Conservation (phyloP, 2,113 vertebrate genomes). For the Thomomys bottae region DNA sequence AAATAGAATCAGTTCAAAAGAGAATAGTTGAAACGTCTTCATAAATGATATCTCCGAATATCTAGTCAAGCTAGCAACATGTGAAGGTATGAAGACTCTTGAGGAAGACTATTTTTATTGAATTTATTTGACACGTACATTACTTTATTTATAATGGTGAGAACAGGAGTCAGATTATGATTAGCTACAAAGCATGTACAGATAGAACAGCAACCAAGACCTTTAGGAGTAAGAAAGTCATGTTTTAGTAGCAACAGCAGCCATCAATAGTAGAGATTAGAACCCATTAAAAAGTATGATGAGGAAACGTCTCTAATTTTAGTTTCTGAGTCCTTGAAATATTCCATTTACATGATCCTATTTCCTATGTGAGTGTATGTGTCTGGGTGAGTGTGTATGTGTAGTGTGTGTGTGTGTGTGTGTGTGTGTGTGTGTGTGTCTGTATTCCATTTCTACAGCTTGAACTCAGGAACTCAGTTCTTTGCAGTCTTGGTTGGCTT, state of each 20-base stretch:
- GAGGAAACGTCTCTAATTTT: neutral
- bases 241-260: neutral
- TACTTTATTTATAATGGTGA: neutral
- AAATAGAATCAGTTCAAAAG: constrained; percentile 20
- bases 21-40: constrained; percentile 5
- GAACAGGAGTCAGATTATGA: neutral
- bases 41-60: neutral
- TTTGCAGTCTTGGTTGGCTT: too few species aligned
- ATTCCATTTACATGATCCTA: too few species aligned
- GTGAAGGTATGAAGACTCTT: neutral
- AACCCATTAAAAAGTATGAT: neutral
- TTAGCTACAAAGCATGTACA: neutral
- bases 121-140: neutral
- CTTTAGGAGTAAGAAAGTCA: neutral
- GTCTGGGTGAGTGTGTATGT: too few species aligned
- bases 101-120: neutral
- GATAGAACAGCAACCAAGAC: neutral
- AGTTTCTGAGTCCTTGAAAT: neutral
- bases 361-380: too few species aligned
- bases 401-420: too few species aligned
- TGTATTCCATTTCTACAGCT: too few species aligned
- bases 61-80: neutral
- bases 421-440: too few species aligned
- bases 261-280: neutral
- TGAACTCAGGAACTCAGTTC: too few species aligned